Evolutionary conservation across 2,888 invertebrate genomes (phyloP).

Genomic region (Branchipolynoe longqiensis): DNA sequence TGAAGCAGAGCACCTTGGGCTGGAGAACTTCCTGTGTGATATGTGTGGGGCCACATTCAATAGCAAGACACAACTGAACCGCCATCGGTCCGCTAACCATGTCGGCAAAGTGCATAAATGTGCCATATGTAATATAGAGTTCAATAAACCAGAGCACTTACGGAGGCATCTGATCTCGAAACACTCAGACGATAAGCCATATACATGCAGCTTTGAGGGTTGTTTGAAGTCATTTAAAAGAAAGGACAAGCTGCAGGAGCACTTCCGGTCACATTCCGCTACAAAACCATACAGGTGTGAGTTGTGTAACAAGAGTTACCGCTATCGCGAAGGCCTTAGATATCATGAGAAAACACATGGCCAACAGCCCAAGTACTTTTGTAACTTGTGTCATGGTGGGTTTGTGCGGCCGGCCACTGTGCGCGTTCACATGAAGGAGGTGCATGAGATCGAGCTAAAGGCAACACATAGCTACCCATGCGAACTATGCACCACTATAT

Average conservation of each 20-base stretch:
- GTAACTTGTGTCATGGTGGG: conserved; percentile 59
- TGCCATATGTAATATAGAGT: conserved; percentile 59
- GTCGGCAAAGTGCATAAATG: conserved; percentile 50
- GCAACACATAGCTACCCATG: conserved; percentile 64
- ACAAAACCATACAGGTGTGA: conserved; percentile 64
- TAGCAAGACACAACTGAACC: conserved; percentile 54
- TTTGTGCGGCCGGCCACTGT: conserved; percentile 61
- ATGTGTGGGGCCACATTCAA: conserved; percentile 63
- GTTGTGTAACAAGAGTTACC: conserved; percentile 61
- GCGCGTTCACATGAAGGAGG: conserved; percentile 58
- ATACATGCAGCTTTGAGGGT: conserved; percentile 54
- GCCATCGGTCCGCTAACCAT: conserved; percentile 55
- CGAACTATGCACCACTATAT: conserved; percentile 55
- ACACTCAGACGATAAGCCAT: conserved; percentile 64
- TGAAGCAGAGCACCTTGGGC: neutral
- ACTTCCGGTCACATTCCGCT: conserved; percentile 61
- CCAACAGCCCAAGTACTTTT: conserved; percentile 57
- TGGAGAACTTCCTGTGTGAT: conserved; percentile 62
- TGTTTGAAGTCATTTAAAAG: conserved; percentile 67
- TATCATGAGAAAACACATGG: conserved; percentile 66
- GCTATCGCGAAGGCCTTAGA: conserved; percentile 65
- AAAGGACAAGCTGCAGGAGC: conserved; percentile 66
- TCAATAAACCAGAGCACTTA: conserved; percentile 66
- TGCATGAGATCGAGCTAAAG: conserved; percentile 59
- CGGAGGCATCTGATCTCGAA: conserved; percentile 62